phyloP scores from a whole-genome alignment of 2,113 vertebrate species.

The Odocoileus virginianus region DNA sequence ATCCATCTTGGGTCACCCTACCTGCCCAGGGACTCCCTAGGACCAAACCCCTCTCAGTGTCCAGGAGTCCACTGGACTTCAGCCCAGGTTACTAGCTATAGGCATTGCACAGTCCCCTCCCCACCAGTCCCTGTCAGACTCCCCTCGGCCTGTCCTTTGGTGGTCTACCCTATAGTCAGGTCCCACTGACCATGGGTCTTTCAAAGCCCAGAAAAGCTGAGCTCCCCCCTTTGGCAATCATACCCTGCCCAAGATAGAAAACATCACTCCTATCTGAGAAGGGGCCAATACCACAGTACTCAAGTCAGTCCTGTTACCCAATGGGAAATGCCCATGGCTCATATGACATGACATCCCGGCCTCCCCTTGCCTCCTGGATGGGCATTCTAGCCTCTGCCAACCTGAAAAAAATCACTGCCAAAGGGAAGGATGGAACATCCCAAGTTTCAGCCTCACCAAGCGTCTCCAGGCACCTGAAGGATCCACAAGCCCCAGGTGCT shows the following conservation, averaged over 20 bases:
- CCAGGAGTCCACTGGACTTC: neutral
- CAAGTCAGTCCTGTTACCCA: neutral
- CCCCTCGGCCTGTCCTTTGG: neutral
- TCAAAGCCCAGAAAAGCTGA: neutral
- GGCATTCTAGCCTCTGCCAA: neutral
- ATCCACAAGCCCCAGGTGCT: neutral
- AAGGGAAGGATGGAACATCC: neutral
- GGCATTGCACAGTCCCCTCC: neutral
- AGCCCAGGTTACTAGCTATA: neutral
- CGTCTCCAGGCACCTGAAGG: neutral
- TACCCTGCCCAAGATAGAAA: neutral
- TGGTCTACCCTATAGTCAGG: neutral
- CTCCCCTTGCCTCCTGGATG: neutral
- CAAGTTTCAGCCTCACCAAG: neutral
- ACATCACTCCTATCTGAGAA: neutral
- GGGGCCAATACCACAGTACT: neutral
- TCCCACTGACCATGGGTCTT: neutral
- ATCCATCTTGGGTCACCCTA: neutral
- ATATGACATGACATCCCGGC: neutral
- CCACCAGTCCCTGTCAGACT: neutral
- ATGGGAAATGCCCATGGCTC: neutral
- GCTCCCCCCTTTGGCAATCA: neutral
- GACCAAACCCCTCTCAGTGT: neutral
- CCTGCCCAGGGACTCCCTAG: neutral
- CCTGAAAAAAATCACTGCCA: neutral